Evolutionary conservation across 1,140 invertebrate species (phyloP).

Genomic region (Leptonema lineaticorne): DNA sequence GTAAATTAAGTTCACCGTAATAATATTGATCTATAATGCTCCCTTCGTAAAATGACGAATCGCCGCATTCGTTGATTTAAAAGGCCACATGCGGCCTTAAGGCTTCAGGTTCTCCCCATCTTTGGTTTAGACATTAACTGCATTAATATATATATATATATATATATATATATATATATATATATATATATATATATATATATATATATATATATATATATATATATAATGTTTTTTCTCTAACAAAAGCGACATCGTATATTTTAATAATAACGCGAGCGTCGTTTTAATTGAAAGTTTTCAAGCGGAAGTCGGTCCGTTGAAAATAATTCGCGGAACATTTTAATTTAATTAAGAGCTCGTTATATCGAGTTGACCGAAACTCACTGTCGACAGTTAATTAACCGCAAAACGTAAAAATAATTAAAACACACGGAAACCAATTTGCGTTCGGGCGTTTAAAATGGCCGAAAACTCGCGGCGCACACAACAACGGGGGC

Average conservation of each 20-base stretch:
- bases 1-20: too few species aligned
- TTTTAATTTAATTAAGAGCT: constrained; percentile 19
- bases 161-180: too few species aligned
- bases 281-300: constrained; percentile 17
- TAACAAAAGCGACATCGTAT: too few species aligned
- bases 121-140: too few species aligned
- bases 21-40: too few species aligned
- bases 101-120: too few species aligned
- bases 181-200: too few species aligned
- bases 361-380: constrained; percentile 20
- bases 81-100: too few species aligned
- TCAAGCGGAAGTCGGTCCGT: neutral
- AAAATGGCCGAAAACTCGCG: constrained; percentile 7
- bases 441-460: constrained; percentile 11
- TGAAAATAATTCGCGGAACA: constrained; percentile 1
- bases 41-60: neutral
- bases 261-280: neutral
- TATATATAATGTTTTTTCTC: too few species aligned
- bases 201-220: too few species aligned
- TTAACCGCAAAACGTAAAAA: constrained; percentile 33
- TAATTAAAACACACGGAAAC: constrained; percentile 36
- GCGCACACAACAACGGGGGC: constrained; percentile 1
- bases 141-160: too few species aligned
- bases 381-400: constrained; percentile 24
- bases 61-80: too few species aligned